These are phyloP conservation scores for Caenorhabditis plicata DNA, from an alignment of 2,888 invertebrate genomes.

Conservation along the genomic window DNA sequence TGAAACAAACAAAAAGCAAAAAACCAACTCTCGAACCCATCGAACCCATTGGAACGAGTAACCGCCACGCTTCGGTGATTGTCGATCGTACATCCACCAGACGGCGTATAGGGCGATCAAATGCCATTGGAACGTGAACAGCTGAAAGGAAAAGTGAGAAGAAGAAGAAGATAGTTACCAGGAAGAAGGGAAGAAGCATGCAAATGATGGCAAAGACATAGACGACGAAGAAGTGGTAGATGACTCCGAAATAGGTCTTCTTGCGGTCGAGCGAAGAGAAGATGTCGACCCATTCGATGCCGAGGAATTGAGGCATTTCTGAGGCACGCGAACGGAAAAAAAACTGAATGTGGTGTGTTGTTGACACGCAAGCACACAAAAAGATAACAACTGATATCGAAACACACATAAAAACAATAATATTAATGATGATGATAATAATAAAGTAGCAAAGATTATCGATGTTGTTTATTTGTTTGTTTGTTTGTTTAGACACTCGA, in stretches of 20 bases:
- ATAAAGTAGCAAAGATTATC: too few relatives aligned
- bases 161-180: slow-evolving; percentile 10
- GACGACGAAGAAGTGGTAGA: slow-evolving; percentile 34
- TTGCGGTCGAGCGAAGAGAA: slow-evolving; percentile 28
- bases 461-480: too few relatives aligned
- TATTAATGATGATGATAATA: too few relatives aligned
- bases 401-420: too few relatives aligned
- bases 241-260: slow-evolving; percentile 29
- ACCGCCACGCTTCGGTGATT: slow-evolving; percentile 69
- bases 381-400: too few relatives aligned
- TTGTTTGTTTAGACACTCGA: too few relatives aligned
- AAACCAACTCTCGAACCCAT: too few relatives aligned
- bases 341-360: too few relatives aligned
- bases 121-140: slow-evolving; percentile 64
- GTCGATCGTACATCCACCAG: slow-evolving; percentile 75
- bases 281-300: slow-evolving; percentile 34
- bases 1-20: too few relatives aligned
- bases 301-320: slow-evolving; percentile 28
- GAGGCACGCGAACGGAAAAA: too few relatives aligned
- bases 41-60: slow-evolving; percentile 41
- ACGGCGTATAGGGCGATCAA: slow-evolving; percentile 50
- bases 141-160: slow-evolving; percentile 5
- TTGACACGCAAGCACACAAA: too few relatives aligned
- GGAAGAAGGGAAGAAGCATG: slow-evolving; percentile 25
- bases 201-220: slow-evolving; percentile 28